phyloP scores from a whole-genome alignment of 2,888 invertebrate species.

The Cataglyphis livida region DNA sequence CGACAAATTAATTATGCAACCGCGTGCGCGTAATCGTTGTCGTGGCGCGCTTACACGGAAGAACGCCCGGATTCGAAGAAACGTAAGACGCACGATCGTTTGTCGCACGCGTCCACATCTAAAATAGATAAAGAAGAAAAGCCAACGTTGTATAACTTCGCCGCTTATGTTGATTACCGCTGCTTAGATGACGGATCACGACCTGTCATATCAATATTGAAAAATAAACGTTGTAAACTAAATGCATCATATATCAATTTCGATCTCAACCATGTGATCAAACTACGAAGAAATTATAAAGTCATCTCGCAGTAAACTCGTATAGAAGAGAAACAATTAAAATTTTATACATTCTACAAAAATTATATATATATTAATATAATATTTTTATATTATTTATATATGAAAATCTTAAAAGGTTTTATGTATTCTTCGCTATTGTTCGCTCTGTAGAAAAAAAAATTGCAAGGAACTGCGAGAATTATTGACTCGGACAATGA shows the following conservation, averaged over 20 bases:
- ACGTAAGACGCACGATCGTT: conserved; percentile 57
- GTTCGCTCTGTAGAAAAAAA: background rate
- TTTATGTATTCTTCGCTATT: background rate
- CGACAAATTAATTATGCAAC: conserved; percentile 78
- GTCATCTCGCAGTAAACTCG: background rate
- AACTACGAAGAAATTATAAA: background rate
- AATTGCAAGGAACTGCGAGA: background rate
- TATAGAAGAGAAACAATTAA: background rate
- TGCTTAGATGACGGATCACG: background rate
- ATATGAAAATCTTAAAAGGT: background rate
- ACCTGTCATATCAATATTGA: background rate
- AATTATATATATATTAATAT: background rate
- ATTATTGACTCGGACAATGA: conserved; percentile 8
- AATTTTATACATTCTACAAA: background rate
- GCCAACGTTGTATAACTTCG: background rate
- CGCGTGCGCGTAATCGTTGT: conserved; percentile 74
- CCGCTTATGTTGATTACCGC: background rate
- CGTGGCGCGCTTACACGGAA: conserved; percentile 59
- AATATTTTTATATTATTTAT: too few species aligned
- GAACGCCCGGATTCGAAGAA: conserved; percentile 42
- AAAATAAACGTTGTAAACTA: background rate
- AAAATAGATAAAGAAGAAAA: background rate
- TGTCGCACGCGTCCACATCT: conserved; percentile 57
- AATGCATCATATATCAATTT: background rate
- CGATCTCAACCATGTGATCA: background rate